Base-by-base conservation (phyloP, 53 echinoderm and acorn worm genomes). In the Apostichopus leukothele region DNA sequence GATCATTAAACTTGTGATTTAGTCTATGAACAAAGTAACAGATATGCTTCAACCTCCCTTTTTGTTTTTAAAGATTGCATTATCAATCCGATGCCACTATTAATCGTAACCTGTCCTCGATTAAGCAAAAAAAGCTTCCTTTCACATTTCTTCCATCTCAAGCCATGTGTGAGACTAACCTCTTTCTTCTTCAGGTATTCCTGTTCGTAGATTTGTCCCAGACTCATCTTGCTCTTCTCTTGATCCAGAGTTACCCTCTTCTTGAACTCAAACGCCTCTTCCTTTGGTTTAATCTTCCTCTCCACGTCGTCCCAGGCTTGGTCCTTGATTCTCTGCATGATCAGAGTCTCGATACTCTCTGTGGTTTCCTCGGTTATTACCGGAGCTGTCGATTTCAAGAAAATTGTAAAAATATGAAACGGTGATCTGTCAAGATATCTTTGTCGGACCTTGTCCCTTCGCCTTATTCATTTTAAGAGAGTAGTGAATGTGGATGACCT, bases 341-440 rank as follows among this genome's bases (percentile, higher is more conserved):
- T 99, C 83, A 93, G 67, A 54, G 89, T 94, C 75, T 99, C 99
- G n/a, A 99, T 53, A 76, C 88, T 90, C 87, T 90, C 87, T 14
- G 99, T 99, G 19, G 98, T 98, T 67, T 99, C 99, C 68, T 99
- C 96, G 3, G 99, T 99, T 75, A 99, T 96, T 55, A 93, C 94
- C 27, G 94, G 96, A 76, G 96, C 99, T 99, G 4, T 23, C 7
- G 51, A 39, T 50, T 11, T 10, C 23, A 76, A 50, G 9, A 5
- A 26, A 74, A 22, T 39, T 39, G 25, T 39, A 39, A 39, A 39
- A 39, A 25, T n/a, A 67, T 16, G 68, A 67, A 67, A 67, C 39
- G 39, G 39, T 39, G 39, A 39, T 39, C 39, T 3, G 39, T 39
- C 39, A 39, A 39, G 39, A 39, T 39, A 3, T 83, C 16, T 10